These are phyloP conservation scores for Hydropsyche tenuis DNA, from an alignment of 1,140 invertebrate species.

Conservation along the genomic window DNA sequence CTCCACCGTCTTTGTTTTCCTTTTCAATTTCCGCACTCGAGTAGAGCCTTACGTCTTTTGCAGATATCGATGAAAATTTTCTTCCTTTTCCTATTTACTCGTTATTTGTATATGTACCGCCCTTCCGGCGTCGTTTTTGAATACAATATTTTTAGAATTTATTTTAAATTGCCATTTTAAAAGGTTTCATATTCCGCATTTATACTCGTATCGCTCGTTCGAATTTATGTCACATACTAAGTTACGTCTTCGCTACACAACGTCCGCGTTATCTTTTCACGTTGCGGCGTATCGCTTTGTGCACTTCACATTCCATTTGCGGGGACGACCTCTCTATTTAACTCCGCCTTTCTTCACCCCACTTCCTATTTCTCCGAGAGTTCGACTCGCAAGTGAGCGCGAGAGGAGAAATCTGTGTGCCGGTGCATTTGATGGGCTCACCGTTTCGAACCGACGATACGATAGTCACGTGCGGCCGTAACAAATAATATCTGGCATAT, in stretches of 20 bases:
- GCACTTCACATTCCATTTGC: conserved; percentile 21
- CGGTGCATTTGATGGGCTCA: conserved; percentile 24
- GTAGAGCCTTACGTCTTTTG: background rate
- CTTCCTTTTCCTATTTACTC: background rate
- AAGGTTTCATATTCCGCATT: no score
- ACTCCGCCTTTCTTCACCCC: background rate
- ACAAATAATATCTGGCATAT: conserved; percentile 29
- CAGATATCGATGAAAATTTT: conserved; percentile 5
- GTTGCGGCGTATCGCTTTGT: background rate
- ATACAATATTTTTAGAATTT: background rate
- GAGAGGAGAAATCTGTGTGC: conserved; percentile 24
- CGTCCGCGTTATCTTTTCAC: background rate
- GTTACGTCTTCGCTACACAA: no score
- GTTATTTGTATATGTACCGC: background rate
- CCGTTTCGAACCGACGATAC: conserved; percentile 17
- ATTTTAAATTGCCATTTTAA: background rate
- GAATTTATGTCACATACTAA: no score
- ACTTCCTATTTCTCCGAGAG: background rate
- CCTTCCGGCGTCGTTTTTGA: background rate
- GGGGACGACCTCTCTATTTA: conserved; percentile 1
- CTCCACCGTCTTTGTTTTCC: background rate
- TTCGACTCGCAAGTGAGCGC: no score
- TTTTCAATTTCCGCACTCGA: conserved; percentile 7
- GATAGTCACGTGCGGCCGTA: conserved; percentile 27
- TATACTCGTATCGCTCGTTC: no score